Evolutionary conservation across 2,113 vertebrate species (phyloP).

Genomic region (Planiliza haematocheilus): DNA sequence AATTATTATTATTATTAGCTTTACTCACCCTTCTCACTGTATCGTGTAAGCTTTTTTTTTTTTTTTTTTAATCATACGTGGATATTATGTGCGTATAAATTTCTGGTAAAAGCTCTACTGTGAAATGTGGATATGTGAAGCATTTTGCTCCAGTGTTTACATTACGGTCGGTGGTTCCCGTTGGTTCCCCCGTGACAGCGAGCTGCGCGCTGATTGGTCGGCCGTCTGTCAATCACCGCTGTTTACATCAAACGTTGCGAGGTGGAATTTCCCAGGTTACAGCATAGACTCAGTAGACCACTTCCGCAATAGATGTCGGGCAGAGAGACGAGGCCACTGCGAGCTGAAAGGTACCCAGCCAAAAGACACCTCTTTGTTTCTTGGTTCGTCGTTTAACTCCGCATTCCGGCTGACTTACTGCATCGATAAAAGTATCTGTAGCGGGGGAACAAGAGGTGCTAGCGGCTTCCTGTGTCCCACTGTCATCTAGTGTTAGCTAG

Average conservation of each 20-base stretch:
- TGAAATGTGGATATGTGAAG: neutral
- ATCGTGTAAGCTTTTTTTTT: neutral
- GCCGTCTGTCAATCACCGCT: constrained; percentile 69
- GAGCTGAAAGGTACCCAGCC: constrained; percentile 73
- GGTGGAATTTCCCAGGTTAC: constrained; percentile 87
- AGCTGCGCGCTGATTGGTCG: constrained; percentile 65
- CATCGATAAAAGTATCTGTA: constrained; percentile 12
- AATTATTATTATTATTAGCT: neutral
- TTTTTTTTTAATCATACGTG: neutral
- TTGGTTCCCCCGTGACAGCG: neutral
- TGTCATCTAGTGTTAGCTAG: constrained; percentile 69
- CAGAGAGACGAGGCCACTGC: constrained; percentile 74
- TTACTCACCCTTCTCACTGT: constrained; percentile 4
- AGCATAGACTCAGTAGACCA: constrained; percentile 77
- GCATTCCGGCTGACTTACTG: constrained; percentile 12
- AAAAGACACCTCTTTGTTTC: constrained; percentile 63
- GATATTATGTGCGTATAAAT: neutral
- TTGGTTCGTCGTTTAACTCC: constrained; percentile 29
- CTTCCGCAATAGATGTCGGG: constrained; percentile 82
- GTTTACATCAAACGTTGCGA: constrained; percentile 83
- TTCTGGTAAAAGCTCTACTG: neutral
- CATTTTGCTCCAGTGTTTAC: constrained; percentile 62
- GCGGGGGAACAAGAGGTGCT: neutral
- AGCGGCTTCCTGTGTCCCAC: constrained; percentile 51
- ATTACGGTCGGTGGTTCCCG: constrained; percentile 27